Evolutionary conservation across 2,888 invertebrate genomes (phyloP), one percentile per base, ranked within the genome.

Genomic region (Agrochola lota): DNA sequence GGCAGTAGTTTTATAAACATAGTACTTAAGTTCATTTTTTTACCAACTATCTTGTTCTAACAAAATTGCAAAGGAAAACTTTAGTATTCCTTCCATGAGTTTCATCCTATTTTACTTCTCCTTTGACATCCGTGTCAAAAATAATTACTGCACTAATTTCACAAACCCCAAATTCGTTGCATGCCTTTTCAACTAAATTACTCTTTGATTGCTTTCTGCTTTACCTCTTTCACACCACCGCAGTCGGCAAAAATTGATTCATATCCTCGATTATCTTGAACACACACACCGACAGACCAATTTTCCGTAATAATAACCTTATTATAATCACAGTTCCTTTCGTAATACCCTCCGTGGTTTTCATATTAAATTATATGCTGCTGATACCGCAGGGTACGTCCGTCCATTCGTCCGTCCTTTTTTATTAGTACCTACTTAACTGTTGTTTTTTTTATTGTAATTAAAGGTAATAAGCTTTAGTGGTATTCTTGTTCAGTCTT

Each of bases 341-440:
- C 35, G 73, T 86, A 87, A 90, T 88, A 74, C 80, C 73, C 73
- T 77, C 82, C 62, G 85, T 80, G 87, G 89, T 89, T 87, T 87
- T 86, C 87, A 84, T 83, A 83, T 81, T 72, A 89, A 89, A 89
- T 90, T 90, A 88, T 84, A 90, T 74, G 82, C 85, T 89, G 43
- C 67, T 66, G 71, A 62, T 74, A 88, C 89, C 90, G 88, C 87
- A 71, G 82, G 88, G 81, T 81, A 83, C 74, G 87, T 85, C 84
- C 79, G 85, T 83, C 77, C 72, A 73, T 80, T 74, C 62, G 72
- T 72, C 64, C 77, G 64, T 83, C 81, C 80, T 89, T 88, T 89
- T 89, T 88, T 89, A 86, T 87, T 88, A 86, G 87, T 89, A 86
- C 88, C 90, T 88, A 89, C 87, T 88, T 87, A 87, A 74, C 78